A percentile compares a stretch with the other conserved stretches of the same genome.
Conservation (phyloP, 2,113 vertebrate genomes). For the Perccottus glenii region DNA sequence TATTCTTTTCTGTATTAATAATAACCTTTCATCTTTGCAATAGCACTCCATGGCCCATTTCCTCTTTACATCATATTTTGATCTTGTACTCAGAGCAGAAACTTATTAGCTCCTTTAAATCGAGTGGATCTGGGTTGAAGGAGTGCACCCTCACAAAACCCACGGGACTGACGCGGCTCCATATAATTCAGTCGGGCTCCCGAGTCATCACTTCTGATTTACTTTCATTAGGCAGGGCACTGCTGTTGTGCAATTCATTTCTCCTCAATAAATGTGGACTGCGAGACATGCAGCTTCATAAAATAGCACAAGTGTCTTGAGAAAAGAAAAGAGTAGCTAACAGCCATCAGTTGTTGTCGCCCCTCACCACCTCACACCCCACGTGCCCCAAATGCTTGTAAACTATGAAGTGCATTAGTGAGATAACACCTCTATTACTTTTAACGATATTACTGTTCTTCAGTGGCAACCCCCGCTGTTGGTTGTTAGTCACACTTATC, state of each 20-base stretch:
- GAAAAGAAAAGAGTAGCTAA: slow-evolving; percentile 26
- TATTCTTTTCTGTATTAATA: slow-evolving; percentile 12
- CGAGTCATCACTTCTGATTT: slow-evolving; percentile 50
- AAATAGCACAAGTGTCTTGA: slow-evolving; percentile 21
- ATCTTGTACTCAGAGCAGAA: slow-evolving; percentile 29
- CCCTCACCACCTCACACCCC: background rate
- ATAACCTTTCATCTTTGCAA: slow-evolving; percentile 24
- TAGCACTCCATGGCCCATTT: slow-evolving; percentile 20
- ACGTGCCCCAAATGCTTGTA: slow-evolving; percentile 27
- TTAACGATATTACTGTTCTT: slow-evolving; percentile 54
- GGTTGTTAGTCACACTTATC: slow-evolving; percentile 66
- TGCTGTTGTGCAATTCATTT: slow-evolving; percentile 47
- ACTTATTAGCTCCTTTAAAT: slow-evolving; percentile 41
- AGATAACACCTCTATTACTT: slow-evolving; percentile 67
- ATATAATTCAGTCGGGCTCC: slow-evolving; percentile 29
- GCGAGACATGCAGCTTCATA: slow-evolving; percentile 27
- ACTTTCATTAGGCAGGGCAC: slow-evolving; percentile 42
- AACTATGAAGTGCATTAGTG: slow-evolving; percentile 60
- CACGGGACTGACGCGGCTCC: background rate
- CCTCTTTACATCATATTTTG: slow-evolving; percentile 44
- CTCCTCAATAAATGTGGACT: slow-evolving; percentile 34
- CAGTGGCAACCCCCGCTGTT: slow-evolving; percentile 27
- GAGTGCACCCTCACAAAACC: slow-evolving; percentile 41
- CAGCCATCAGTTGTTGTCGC: slow-evolving; percentile 27
- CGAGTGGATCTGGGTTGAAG: slow-evolving; percentile 25